These are phyloP conservation scores for Hypomecis punctinalis DNA, from an alignment of 2,888 invertebrate genomes.

Conservation along the genomic window DNA sequence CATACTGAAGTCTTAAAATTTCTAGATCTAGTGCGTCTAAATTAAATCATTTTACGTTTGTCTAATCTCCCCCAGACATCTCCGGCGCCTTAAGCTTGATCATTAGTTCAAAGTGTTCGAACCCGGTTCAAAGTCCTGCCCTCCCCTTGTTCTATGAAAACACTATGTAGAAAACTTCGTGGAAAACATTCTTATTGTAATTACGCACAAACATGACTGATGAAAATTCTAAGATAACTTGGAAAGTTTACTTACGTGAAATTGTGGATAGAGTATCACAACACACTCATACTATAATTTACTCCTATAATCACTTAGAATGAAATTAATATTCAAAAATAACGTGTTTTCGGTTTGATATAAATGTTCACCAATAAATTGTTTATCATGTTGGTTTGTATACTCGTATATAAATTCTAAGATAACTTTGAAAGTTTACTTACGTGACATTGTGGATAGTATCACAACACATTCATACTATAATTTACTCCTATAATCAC, in stretches of 20 bases:
- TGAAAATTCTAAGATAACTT: conserved; percentile 1
- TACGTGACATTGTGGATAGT: not conserved
- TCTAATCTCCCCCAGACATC: conserved; percentile 31
- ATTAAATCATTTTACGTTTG: conserved; percentile 30
- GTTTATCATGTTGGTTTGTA: no score
- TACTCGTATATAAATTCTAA: no score
- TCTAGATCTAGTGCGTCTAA: not conserved
- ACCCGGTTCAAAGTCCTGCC: conserved; percentile 1
- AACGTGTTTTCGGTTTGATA: no score
- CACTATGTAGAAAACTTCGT: not conserved
- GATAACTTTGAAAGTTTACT: conserved; percentile 4
- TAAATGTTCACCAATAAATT: no score
- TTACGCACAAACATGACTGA: conserved; percentile 13
- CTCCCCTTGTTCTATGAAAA: conserved; percentile 20
- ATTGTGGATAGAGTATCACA: no score
- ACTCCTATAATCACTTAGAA: no score
- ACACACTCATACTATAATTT: no score
- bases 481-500: no score
- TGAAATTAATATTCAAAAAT: no score
- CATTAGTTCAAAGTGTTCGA: conserved; percentile 27
- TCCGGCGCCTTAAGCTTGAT: conserved; percentile 23
- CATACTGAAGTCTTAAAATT: not conserved
- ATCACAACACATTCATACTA: no score
- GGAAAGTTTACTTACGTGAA: conserved; percentile 1
- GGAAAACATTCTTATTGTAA: conserved; percentile 15